Percentiles rank a stretch among this genome's conserved stretches.
phyloP scores from a whole-genome alignment of 2,797 vertebrate genomes.

The Gymnopithys bicolor region DNA sequence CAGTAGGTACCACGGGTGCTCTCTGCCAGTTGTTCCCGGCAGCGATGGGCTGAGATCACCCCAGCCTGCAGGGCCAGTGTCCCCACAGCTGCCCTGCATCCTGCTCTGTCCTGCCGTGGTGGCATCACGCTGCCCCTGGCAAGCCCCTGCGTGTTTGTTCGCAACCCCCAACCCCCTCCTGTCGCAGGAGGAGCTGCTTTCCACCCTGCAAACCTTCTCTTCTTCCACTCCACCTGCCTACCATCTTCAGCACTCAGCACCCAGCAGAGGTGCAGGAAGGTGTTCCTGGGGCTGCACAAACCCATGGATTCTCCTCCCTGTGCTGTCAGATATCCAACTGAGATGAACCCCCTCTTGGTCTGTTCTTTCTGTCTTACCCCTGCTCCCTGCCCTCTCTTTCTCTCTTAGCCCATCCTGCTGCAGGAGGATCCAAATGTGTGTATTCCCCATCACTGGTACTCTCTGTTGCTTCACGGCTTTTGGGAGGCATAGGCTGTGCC shows the following conservation, averaged over 20 bases:
- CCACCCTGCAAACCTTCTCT: not conserved
- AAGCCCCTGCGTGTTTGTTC: rapidly evolving
- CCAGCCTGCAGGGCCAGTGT: not conserved
- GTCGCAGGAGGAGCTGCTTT: not conserved
- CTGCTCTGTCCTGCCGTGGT: rapidly evolving
- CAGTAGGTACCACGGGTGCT: conserved; percentile 79
- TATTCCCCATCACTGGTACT: conserved; percentile 76
- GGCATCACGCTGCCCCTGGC: not conserved
- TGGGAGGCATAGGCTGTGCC: conserved; percentile 5
- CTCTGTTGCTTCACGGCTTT: conserved; percentile 68
- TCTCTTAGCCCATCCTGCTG: conserved; percentile 79
- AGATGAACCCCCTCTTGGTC: conserved; percentile 74
- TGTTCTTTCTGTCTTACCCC: conserved; percentile 78
- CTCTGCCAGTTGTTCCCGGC: not conserved
- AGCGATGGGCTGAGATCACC: not conserved
- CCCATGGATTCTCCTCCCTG: not conserved
- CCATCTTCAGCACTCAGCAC: not conserved
- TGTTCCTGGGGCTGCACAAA: not conserved
- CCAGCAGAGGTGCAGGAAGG: not conserved
- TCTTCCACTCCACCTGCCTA: not conserved
- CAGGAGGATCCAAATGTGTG: conserved; percentile 85
- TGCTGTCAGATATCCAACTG: conserved; percentile 9
- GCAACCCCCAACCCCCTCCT: not conserved
- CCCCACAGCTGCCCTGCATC: not conserved
- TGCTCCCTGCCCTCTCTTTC: conserved; percentile 58